A percentile compares a stretch with the other conserved stretches of the same genome.
Conservation (phyloP, 2,888 invertebrate species). For the Lasioglossum villosulum region DNA sequence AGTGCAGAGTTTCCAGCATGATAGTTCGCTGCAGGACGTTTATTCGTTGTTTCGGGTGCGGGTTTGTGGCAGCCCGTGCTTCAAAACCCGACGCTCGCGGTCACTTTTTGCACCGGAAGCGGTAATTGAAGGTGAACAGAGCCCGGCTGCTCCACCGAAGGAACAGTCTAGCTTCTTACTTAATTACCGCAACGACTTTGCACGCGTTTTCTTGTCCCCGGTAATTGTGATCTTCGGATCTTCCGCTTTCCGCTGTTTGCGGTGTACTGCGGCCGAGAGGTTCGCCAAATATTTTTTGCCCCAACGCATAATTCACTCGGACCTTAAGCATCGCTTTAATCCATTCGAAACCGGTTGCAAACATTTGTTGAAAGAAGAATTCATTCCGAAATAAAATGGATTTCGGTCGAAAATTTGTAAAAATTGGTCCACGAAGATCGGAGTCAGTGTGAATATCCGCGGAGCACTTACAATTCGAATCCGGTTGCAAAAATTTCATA, state of each 20-base stretch:
- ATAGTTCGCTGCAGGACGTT: not conserved
- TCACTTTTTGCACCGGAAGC: slow-evolving; percentile 33
- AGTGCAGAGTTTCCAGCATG: not conserved
- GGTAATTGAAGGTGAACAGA: slow-evolving; percentile 36
- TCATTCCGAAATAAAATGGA: no score
- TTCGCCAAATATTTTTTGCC: not conserved
- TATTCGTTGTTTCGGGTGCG: slow-evolving; percentile 5
- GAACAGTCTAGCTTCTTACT: slow-evolving; percentile 46
- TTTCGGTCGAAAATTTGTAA: no score
- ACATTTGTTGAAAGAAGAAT: no score
- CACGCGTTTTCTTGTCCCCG: slow-evolving; percentile 22
- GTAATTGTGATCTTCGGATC: slow-evolving; percentile 35
- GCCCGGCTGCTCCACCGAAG: not conserved
- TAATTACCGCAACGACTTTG: slow-evolving; percentile 49
- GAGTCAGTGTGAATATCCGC: no score
- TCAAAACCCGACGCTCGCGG: slow-evolving; percentile 19
- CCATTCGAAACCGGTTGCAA: not conserved
- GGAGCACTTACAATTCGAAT: no score
- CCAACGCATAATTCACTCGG: not conserved
- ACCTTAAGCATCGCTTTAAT: not conserved
- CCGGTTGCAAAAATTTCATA: no score
- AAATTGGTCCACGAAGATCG: no score
- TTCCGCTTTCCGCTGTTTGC: not conserved
- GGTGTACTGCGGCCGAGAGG: not conserved
- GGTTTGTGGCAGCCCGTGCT: not conserved